Evolutionary conservation across 2,113 vertebrate genomes (phyloP), one percentile per base, ranked within the genome.

Genomic region (Toxotes jaculatrix): DNA sequence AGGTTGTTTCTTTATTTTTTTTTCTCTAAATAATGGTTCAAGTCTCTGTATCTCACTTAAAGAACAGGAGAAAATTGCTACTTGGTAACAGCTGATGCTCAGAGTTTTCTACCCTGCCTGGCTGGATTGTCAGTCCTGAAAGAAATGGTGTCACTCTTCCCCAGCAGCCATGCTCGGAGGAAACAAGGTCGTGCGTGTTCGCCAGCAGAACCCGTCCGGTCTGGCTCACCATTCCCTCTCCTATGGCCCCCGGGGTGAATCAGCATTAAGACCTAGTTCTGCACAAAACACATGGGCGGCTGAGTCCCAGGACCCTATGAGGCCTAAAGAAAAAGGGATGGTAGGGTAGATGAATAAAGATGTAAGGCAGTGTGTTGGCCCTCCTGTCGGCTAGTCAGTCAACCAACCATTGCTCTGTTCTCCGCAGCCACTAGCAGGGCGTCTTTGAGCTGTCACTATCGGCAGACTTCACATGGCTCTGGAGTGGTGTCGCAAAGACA

Each of bases 371-470:
- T 21, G 38, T 69, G 60, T 73, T 80, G 77, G 70, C 49, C 73
- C 74, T 49, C 17, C 83, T 80, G 71, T 82, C 34, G 74, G 64
- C 76, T 68, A 69, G 79, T 74, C 49, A 38, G 71, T 86, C 85
- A 81, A 70, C 69, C 31, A 45, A 63, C 78, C 27, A 1, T 68
- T 63, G 77, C 10, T 83, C 71, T 87, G 47, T 89, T 89, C 86
- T 84, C 76, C 11, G 36, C 87, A 71, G 69, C 67, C 64, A 62
- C 84, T 81, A 61, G 85, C 71, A 45, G 80, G 84, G 77, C 16
- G 78, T 87, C 92, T 92, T 90, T 90, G 93, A 93, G 90, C 81
- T 85, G 89, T 87, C 88, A 82, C 78, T 90, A 88, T 88, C 69
- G 31, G 75, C 79, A 71, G 84, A 85, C 87, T 92, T 94, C 89